Percentiles rank a stretch among this genome's conserved stretches.
Conservation (phyloP, 2,888 invertebrate species). For the Rhagophthalmus giganteus region DNA sequence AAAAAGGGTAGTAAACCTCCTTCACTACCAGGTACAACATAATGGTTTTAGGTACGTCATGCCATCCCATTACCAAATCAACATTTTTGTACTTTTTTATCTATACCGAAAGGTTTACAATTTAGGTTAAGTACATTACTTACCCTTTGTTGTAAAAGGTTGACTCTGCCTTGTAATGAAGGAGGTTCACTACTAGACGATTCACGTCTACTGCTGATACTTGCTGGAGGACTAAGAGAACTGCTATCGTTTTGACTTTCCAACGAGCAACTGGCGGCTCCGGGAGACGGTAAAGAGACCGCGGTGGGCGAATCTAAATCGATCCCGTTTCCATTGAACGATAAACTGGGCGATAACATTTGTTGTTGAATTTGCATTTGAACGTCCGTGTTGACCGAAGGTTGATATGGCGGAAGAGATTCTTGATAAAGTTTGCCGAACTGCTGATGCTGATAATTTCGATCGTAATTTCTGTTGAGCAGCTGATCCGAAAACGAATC, state of each 20-base stretch:
- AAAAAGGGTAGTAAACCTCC: no score
- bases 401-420: constrained; percentile 50
- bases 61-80: constrained; percentile 9
- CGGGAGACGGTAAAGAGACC: constrained; percentile 81
- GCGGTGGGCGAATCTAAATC: constrained; percentile 75
- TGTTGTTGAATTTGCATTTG: constrained; percentile 70
- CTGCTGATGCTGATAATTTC: constrained; percentile 45
- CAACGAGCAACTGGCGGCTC: constrained; percentile 70
- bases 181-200: constrained; percentile 60
- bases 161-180: constrained; percentile 62
- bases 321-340: constrained; percentile 67
- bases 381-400: constrained; percentile 54
- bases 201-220: constrained; percentile 70
- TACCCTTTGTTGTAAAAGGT: constrained; percentile 86
- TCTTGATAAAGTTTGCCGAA: constrained; percentile 54
- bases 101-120: constrained; percentile 5
- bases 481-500: constrained; percentile 76
- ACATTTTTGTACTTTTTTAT: constrained; percentile 2
- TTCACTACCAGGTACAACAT: constrained; percentile 11
- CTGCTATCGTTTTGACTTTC: constrained; percentile 67
- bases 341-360: constrained; percentile 59
- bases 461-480: constrained; percentile 54
- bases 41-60: not conserved
- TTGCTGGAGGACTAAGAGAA: constrained; percentile 68
- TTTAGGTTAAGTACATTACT: constrained; percentile 54